Evolutionary conservation across 2,113 vertebrate genomes (phyloP), one percentile per base, ranked within the genome.

Genomic region (Silurus asotus): DNA sequence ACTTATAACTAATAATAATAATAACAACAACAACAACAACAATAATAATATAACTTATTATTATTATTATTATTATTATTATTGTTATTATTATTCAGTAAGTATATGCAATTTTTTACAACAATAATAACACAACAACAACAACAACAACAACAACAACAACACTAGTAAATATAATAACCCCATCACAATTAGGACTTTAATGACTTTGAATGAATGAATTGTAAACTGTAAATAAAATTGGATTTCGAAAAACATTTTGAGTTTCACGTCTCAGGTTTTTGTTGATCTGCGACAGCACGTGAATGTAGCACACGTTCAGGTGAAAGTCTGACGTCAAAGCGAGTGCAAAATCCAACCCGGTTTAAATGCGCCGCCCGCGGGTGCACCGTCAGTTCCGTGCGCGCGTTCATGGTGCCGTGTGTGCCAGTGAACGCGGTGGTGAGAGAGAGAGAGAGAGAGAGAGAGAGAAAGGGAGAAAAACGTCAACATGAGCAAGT

Each of bases 401-500:
- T 20, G 75, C 25, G 77, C 56, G 53, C 14, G 13, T 5, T 28
- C 77, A 20, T 9, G 19, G 79, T n/a, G 45, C 2, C 6, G 48
- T 7, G 17, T 14, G 77, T 28, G 56, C 11, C 20, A 58, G 62
- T 65, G 28, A 67, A 28, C 23, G 23, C 23, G 4, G 25, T 37
- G 25, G 19, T 8, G 62, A 8, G 8, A 19, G 59, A 19, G 17
- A 28, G 76, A 25, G 11, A 15, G 76, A 1, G 76, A 14, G 74
- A 51, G 74, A 13, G 49, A 64, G 20, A 64, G 17, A 55, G 65
- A n/a, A 51, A 55, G 81, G 69, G 11, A 64, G 59, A 59, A 55
- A 37, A 20, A 79, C 6, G 76, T 48, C 75, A 84, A 51, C 49
- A 90, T 91, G 89, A 89, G 85, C 48, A 88, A 81, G 56, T 59